Evolutionary conservation across 2,888 invertebrate genomes (phyloP).

Genomic region (Petrolisthes manimaculis): DNA sequence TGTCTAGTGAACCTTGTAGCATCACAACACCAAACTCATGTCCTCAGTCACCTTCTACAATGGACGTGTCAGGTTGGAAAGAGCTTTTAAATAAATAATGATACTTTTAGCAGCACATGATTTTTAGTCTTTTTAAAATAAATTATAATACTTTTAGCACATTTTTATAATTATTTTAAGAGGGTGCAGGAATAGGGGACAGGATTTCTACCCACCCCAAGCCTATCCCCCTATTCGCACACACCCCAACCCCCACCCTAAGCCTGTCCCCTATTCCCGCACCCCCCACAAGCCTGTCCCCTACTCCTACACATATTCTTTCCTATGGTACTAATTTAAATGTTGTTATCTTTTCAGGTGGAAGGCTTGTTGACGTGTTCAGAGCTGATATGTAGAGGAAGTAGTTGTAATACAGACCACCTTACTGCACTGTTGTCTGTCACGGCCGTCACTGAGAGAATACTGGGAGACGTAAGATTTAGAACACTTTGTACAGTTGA

Average conservation of each 20-base stretch:
- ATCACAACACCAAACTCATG: not conserved
- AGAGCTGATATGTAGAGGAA: not conserved
- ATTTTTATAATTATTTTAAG: too few species aligned
- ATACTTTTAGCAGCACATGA: not conserved
- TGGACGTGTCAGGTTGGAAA: not conserved
- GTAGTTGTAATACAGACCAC: not conserved
- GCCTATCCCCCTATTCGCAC: too few species aligned
- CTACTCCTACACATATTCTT: too few species aligned
- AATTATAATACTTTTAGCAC: too few species aligned
- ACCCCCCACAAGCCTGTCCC: too few species aligned
- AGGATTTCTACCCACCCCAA: too few species aligned
- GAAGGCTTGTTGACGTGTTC: not conserved
- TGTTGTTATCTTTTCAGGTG: not conserved
- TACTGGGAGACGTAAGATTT: not conserved
- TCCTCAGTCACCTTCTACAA: not conserved
- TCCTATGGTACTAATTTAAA: too few species aligned
- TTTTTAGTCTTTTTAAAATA: too few species aligned
- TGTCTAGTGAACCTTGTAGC: not conserved
- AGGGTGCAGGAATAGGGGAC: too few species aligned
- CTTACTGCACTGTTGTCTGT: not conserved
- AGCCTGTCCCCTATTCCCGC: too few species aligned
- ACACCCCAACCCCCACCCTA: too few species aligned
- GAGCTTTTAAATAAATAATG: not conserved
- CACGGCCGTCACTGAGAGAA: constrained; percentile 10
- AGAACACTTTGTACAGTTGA: not conserved